Conservation (phyloP, 2,888 invertebrate species). For the Steinernema scapterisci region DNA sequence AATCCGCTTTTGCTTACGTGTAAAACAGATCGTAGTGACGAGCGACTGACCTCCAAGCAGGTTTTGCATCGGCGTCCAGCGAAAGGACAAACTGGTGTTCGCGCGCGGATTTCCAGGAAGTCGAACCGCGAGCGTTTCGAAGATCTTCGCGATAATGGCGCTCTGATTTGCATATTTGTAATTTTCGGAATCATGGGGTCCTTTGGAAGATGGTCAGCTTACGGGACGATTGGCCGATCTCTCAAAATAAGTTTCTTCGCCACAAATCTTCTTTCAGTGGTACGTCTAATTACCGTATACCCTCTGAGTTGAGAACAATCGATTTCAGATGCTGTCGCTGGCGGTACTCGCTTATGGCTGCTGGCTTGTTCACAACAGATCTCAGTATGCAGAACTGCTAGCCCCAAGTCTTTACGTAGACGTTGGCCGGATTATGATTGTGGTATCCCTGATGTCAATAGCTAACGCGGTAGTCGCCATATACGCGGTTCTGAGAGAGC, state of each 20-base stretch:
- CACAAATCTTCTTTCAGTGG: slow-evolving; percentile 49
- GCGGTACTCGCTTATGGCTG: slow-evolving; percentile 59
- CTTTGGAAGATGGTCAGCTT: slow-evolving; percentile 59
- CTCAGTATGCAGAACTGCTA: slow-evolving; percentile 63
- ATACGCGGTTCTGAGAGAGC: slow-evolving; percentile 58
- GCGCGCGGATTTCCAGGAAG: slow-evolving; percentile 3
- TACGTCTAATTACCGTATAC: slow-evolving; percentile 33
- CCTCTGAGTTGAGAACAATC: not conserved
- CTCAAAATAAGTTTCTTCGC: slow-evolving; percentile 45
- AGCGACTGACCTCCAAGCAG: slow-evolving; percentile 22
- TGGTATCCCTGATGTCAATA: slow-evolving; percentile 55
- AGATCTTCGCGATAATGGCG: not conserved
- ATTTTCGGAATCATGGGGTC: slow-evolving; percentile 49
- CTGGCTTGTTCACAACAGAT: slow-evolving; percentile 59
- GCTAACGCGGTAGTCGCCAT: slow-evolving; percentile 54
- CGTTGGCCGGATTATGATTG: slow-evolving; percentile 58
- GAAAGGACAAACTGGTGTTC: slow-evolving; percentile 26
- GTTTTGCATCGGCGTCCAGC: slow-evolving; percentile 26
- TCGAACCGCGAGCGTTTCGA: not conserved
- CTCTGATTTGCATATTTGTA: not conserved
- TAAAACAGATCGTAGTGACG: slow-evolving; percentile 17
- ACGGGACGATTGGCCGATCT: slow-evolving; percentile 52
- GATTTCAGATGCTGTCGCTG: slow-evolving; percentile 56
- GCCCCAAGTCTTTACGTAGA: slow-evolving; percentile 66
- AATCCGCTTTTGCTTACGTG: slow-evolving; percentile 21